These are phyloP conservation scores for Cephus sareptanus DNA, from an alignment of 2,888 invertebrate species.

Conservation along the genomic window DNA sequence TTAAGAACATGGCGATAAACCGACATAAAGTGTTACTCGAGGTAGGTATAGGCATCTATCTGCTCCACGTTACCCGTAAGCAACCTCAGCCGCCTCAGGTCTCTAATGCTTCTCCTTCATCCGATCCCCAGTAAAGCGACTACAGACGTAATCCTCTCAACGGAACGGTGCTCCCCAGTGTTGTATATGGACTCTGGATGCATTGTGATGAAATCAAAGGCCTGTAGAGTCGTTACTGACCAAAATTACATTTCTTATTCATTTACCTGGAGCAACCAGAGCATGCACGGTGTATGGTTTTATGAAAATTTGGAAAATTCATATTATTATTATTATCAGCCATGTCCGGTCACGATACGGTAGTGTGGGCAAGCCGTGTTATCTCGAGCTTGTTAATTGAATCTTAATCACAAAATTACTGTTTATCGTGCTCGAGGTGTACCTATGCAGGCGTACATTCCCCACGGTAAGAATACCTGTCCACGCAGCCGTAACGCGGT, in stretches of 20 bases:
- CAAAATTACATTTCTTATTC: neutral
- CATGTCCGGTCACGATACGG: neutral
- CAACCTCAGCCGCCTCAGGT: neutral
- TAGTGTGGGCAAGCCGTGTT: neutral
- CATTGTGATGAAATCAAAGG: neutral
- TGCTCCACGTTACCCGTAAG: neutral
- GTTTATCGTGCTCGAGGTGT: neutral
- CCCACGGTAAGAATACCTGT: neutral
- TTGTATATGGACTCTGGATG: neutral
- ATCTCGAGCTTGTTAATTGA: neutral
- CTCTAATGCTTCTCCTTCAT: neutral
- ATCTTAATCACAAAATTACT: neutral
- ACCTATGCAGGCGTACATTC: neutral
- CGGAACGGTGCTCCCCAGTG: neutral
- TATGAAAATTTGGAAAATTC: neutral
- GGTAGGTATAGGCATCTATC: neutral
- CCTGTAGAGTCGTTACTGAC: neutral
- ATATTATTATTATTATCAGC: neutral
- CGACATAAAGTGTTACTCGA: conserved; percentile 22
- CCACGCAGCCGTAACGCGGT: neutral
- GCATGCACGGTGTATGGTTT: neutral
- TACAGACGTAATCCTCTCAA: neutral
- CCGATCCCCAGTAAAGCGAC: neutral
- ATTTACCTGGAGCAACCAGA: neutral
- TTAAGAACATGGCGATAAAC: conserved; percentile 43